Conservation (phyloP, 1,140 invertebrate species). For the Venustaconcha ellipsiformis region DNA sequence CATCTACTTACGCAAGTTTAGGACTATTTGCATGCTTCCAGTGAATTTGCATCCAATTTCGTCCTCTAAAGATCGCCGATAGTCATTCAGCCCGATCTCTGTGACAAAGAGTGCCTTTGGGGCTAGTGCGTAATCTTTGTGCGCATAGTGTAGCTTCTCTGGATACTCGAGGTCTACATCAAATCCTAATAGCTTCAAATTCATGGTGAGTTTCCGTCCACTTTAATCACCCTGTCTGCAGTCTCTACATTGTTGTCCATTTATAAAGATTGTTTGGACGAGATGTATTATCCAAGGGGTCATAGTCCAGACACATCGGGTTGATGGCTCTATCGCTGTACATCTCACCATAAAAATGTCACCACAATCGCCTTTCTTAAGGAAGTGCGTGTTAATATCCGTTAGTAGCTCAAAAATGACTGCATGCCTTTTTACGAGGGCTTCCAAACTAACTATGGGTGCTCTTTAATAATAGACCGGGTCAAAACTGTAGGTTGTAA, state of each 20-base stretch:
- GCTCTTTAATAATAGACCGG: constrained; percentile 28
- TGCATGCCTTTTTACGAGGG: constrained; percentile 46
- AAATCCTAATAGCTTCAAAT: constrained; percentile 63
- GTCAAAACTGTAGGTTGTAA: constrained; percentile 22
- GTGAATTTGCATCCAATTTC: background rate
- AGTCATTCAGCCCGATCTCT: background rate
- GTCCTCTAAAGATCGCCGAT: background rate
- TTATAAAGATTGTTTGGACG: constrained; percentile 22
- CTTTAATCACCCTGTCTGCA: constrained; percentile 46
- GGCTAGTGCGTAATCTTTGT: constrained; percentile 72
- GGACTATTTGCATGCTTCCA: constrained; percentile 35
- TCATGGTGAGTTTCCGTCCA: constrained; percentile 60
- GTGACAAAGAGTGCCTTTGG: constrained; percentile 46
- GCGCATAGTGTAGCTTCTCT: constrained; percentile 69
- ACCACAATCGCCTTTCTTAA: constrained; percentile 28
- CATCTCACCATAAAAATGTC: constrained; percentile 14
- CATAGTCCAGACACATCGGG: background rate
- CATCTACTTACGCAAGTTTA: constrained; percentile 30
- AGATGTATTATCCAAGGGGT: constrained; percentile 40
- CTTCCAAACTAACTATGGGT: constrained; percentile 46
- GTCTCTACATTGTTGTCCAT: constrained; percentile 60
- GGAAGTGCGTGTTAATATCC: constrained; percentile 22
- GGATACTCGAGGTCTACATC: constrained; percentile 67
- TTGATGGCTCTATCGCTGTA: background rate
- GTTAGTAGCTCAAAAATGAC: background rate